Percentiles rank a stretch among this genome's conserved stretches.
phyloP scores from a whole-genome alignment of 2,113 vertebrate species.

The Calypte anna region DNA sequence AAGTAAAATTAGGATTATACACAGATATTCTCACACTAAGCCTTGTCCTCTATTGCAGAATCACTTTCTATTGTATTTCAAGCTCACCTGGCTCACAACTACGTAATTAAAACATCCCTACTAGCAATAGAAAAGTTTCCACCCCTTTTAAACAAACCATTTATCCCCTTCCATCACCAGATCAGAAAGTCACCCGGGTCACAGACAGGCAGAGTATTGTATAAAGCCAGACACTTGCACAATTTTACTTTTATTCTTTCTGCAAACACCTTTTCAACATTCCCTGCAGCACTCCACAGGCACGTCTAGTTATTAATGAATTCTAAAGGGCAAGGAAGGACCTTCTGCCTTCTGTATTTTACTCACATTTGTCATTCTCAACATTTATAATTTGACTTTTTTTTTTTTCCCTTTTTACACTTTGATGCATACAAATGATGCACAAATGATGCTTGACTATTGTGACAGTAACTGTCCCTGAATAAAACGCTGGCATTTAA shows the following conservation, averaged over 20 bases:
- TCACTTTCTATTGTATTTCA: not conserved
- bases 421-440: not conserved
- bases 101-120: not conserved
- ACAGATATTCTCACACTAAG: not conserved
- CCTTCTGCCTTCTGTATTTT: not conserved
- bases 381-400: not conserved
- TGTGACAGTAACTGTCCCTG: not conserved
- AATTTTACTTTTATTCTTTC: not conserved
- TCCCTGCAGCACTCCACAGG: rapidly evolving
- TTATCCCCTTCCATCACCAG: not conserved
- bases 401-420: not conserved
- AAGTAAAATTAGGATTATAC: not conserved
- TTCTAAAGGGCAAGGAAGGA: not conserved
- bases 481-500: not conserved
- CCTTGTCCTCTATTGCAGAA: not conserved
- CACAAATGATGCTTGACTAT: not conserved
- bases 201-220: not conserved
- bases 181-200: not conserved
- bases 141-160: not conserved
- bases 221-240: not conserved
- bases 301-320: not conserved
- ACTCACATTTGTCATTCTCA: not conserved
- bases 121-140: not conserved
- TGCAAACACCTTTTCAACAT: not conserved
- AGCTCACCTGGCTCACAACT: not conserved